Conservation (phyloP, 1,140 invertebrate species). For the Drosophila guanche region DNA sequence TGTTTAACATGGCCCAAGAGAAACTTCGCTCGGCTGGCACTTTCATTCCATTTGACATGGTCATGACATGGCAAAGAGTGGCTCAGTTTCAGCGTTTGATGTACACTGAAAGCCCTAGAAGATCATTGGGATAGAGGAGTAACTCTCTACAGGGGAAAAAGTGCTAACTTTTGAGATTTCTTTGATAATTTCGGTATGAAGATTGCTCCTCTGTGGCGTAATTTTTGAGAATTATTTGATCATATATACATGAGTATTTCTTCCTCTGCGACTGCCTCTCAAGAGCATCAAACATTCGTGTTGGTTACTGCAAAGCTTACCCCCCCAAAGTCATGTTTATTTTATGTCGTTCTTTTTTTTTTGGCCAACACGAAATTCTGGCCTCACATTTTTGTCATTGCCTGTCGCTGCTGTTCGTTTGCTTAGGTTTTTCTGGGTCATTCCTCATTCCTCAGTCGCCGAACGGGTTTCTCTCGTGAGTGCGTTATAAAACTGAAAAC, state of each 20-base stretch:
- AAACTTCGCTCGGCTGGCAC: conserved; percentile 56
- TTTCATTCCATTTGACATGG: conserved; percentile 72
- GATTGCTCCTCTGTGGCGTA: neutral
- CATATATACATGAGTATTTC: no score
- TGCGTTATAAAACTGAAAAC: conserved; percentile 41
- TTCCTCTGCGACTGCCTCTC: neutral
- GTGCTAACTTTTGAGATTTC: no score
- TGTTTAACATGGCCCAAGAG: conserved; percentile 35
- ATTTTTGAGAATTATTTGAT: neutral
- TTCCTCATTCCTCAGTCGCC: conserved; percentile 57
- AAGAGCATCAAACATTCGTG: conserved; percentile 42
- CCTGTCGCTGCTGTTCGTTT: conserved; percentile 33
- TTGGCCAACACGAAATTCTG: conserved; percentile 58
- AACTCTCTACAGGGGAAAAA: no score
- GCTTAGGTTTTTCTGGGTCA: conserved; percentile 69
- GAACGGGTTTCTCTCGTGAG: conserved; percentile 63
- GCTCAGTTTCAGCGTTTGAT: conserved; percentile 29
- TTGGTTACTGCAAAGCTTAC: neutral
- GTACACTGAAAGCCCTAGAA: neutral
- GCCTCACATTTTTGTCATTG: conserved; percentile 62
- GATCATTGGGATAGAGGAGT: no score
- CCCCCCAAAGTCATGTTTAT: conserved; percentile 9
- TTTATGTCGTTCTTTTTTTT: conserved; percentile 22
- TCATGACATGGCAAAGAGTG: conserved; percentile 65
- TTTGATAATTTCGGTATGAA: neutral